phyloP scores from a whole-genome alignment of 2,797 vertebrate species.

The Leucoraja ocellata region DNA sequence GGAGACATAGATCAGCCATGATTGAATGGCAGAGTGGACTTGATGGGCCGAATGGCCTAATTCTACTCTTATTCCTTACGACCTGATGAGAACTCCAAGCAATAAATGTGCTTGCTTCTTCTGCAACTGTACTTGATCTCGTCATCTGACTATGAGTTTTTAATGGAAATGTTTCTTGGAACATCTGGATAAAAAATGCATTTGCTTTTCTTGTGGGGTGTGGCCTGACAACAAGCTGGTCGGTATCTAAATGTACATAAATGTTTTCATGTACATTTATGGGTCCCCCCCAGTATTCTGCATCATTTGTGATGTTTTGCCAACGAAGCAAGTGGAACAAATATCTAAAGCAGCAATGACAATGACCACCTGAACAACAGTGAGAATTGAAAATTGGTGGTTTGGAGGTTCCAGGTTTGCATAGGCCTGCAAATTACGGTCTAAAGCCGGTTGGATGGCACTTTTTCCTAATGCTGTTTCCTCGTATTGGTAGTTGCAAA shows the following conservation, averaged over 20 bases:
- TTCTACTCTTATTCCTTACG: no score
- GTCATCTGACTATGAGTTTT: not conserved
- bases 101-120: not conserved
- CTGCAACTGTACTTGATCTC: not conserved
- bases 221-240: not conserved
- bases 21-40: no score
- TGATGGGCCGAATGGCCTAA: no score
- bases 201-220: not conserved
- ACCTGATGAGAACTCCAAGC: no score
- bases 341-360: not conserved
- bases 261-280: no score
- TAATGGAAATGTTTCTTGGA: not conserved
- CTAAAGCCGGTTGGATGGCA: no score
- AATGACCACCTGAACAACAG: not conserved
- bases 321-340: slow-evolving; percentile 1
- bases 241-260: not conserved
- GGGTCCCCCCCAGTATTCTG: not conserved
- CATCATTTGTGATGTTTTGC: not conserved
- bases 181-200: not conserved
- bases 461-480: no score
- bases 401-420: no score
- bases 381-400: not conserved
- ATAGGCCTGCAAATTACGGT: no score
- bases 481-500: no score
- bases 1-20: no score